Percentiles rank a stretch among this genome's conserved stretches.
Evolutionary conservation across 2,113 vertebrate genomes (phyloP).

Genomic region (Nesoenas mayeri): DNA sequence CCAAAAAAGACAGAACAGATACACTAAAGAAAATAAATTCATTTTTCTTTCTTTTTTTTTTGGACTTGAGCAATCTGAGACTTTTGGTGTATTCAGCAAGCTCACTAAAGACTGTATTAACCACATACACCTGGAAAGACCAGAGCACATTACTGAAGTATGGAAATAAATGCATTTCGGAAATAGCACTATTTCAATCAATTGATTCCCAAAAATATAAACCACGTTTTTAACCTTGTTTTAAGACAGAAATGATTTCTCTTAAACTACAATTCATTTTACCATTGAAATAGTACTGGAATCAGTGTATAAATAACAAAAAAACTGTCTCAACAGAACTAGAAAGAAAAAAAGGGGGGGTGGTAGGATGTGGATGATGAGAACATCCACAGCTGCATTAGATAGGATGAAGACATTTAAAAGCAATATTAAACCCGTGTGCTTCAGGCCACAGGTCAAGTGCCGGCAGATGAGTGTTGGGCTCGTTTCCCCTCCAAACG

Average conservation of each 20-base stretch:
- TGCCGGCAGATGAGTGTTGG: neutral
- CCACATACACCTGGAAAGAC: neutral
- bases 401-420: neutral
- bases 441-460: neutral
- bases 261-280: neutral
- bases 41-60: neutral
- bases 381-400: neutral
- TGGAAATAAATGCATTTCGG: neutral
- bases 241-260: neutral
- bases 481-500: neutral
- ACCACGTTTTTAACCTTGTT: neutral
- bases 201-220: neutral
- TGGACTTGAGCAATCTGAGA: neutral
- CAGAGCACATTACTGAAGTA: neutral
- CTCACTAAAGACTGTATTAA: neutral
- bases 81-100: neutral
- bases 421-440: neutral
- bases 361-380: neutral
- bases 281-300: neutral
- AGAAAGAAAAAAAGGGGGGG: accelerated
- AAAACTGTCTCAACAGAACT: neutral
- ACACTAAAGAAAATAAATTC: constrained; percentile 9
- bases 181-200: neutral
- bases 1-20: neutral
- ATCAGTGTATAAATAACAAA: neutral